Evolutionary conservation across 1,140 invertebrate genomes (phyloP).

Genomic region (Scaptomyza graminum): DNA sequence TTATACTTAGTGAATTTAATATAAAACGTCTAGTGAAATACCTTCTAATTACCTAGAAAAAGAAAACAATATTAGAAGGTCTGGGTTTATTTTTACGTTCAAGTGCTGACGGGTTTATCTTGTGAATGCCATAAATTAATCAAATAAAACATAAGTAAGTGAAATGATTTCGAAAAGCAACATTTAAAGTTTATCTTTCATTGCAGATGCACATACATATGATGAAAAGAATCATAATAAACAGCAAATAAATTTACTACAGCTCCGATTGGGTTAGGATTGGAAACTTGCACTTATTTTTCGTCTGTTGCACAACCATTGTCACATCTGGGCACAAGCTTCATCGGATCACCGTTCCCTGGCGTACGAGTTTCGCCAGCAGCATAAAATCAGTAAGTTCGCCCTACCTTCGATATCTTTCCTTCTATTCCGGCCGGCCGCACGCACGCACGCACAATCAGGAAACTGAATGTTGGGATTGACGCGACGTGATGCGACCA

Average conservation of each 20-base stretch:
- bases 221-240: no score
- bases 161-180: no score
- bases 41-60: no score
- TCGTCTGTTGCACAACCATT: neutral
- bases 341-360: conserved; percentile 9
- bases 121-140: no score
- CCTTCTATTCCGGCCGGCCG: neutral
- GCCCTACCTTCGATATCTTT: neutral
- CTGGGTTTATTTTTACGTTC: no score
- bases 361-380: neutral
- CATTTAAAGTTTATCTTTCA: no score
- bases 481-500: conserved; percentile 9
- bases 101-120: no score
- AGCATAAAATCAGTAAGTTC: conserved; percentile 24
- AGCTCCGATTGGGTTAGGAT: neutral
- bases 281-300: neutral
- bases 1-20: no score
- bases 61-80: no score
- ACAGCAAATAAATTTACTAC: neutral
- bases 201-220: no score
- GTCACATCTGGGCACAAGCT: conserved; percentile 8
- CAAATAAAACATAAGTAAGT: no score
- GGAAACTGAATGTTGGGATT: neutral
- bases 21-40: no score
- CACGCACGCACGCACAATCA: conserved; percentile 1